Evolutionary conservation across 1,140 invertebrate species (phyloP).

Genomic region (Protaetia brevitarsis): DNA sequence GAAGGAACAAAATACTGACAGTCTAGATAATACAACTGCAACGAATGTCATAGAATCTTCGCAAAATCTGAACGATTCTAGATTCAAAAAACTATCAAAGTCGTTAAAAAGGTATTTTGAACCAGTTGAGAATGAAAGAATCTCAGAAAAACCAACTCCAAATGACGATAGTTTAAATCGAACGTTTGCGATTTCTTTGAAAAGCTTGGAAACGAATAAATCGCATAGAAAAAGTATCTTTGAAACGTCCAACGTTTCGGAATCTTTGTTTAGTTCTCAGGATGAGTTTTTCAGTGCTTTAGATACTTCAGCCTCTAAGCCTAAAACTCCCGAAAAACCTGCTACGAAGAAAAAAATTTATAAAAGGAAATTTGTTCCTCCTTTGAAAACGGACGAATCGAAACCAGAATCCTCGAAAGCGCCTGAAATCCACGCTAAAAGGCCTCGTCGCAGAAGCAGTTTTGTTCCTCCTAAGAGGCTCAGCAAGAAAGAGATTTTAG

Average conservation of each 20-base stretch:
- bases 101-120: too few relatives aligned
- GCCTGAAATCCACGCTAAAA: background rate
- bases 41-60: too few relatives aligned
- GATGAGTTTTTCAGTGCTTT: background rate
- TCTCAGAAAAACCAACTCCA: too few relatives aligned
- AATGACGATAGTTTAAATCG: too few relatives aligned
- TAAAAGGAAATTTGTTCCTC: background rate
- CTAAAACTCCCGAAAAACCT: background rate
- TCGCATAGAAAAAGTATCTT: background rate
- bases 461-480: conserved; percentile 29
- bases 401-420: background rate
- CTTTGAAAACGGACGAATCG: background rate
- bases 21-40: too few relatives aligned
- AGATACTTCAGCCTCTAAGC: too few relatives aligned
- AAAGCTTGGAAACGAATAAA: too few relatives aligned
- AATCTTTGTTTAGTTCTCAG: background rate
- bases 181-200: too few relatives aligned
- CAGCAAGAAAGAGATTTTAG: conserved; percentile 34
- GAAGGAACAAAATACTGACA: too few relatives aligned
- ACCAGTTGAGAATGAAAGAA: too few relatives aligned
- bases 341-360: background rate
- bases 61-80: background rate
- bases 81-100: too few relatives aligned
- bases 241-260: background rate
- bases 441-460: background rate